Conservation (phyloP, 2,113 vertebrate species). For the Tychaedon coryphoeus region DNA sequence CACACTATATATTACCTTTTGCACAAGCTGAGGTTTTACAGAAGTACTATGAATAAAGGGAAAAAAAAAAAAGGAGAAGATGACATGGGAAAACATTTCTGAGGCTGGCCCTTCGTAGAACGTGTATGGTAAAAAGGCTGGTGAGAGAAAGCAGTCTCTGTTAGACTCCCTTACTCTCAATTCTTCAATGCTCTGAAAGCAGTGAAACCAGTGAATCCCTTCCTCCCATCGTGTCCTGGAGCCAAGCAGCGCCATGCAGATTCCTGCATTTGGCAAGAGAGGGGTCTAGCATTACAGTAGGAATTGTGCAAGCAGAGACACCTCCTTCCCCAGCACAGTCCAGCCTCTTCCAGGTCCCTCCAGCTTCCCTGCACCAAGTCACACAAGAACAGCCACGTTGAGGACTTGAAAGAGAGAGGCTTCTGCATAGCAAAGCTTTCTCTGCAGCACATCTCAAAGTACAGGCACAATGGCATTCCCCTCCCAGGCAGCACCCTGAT, state of each 20-base stretch:
- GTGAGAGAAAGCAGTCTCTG: background rate
- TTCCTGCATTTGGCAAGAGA: background rate
- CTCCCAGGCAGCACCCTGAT: background rate
- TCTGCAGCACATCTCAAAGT: background rate
- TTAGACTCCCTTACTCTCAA: background rate
- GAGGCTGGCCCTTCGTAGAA: background rate
- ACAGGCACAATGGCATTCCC: accelerated
- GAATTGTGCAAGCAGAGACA: background rate
- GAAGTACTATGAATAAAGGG: background rate
- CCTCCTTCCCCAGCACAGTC: background rate
- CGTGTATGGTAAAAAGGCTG: accelerated
- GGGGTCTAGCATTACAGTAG: background rate
- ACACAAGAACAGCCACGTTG: accelerated
- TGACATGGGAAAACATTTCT: background rate
- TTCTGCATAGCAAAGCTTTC: background rate
- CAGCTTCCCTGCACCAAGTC: background rate
- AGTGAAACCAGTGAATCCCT: background rate
- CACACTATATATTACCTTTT: background rate
- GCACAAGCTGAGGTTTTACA: background rate
- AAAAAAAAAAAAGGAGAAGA: background rate
- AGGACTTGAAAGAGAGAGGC: background rate
- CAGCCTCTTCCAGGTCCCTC: background rate
- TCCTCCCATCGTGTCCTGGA: background rate
- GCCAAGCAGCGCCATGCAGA: background rate
- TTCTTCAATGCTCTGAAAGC: background rate